A percentile compares a stretch with the other conserved stretches of the same genome.
Evolutionary conservation across 1,140 invertebrate genomes (phyloP).

Genomic region (Leptinotarsa texana): DNA sequence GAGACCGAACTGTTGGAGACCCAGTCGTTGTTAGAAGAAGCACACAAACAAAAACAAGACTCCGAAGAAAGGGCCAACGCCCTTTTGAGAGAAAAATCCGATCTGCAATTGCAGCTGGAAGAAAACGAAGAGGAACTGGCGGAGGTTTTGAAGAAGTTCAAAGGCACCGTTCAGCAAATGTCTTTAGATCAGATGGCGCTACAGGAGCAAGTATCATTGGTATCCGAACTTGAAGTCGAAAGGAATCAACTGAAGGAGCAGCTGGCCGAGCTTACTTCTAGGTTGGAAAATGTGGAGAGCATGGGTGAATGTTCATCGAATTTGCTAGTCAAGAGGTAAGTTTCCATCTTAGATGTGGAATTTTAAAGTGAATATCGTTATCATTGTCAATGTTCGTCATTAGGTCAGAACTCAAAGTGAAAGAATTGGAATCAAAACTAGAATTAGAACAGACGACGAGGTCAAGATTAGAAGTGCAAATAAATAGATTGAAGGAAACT

Average conservation of each 20-base stretch:
- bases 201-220: constrained; percentile 78
- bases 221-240: constrained; percentile 78
- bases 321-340: constrained; percentile 66
- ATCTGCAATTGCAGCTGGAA: constrained; percentile 82
- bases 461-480: constrained; percentile 81
- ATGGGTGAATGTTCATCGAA: constrained; percentile 77
- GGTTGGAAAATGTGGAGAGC: constrained; percentile 78
- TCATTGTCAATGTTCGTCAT: no score
- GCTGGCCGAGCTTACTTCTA: constrained; percentile 73
- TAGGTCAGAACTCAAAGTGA: constrained; percentile 75
- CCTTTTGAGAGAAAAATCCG: constrained; percentile 76
- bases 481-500: constrained; percentile 79
- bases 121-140: constrained; percentile 90
- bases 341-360: not conserved
- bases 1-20: constrained; percentile 81
- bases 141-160: constrained; percentile 90
- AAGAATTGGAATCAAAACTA: constrained; percentile 87
- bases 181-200: constrained; percentile 81
- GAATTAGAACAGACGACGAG: constrained; percentile 87
- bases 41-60: constrained; percentile 64
- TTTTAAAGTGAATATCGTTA: not conserved
- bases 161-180: constrained; percentile 81
- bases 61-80: constrained; percentile 78
- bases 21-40: constrained; percentile 79
- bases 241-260: constrained; percentile 76